These are phyloP conservation scores for Lathamus discolor DNA, from an alignment of 2,113 vertebrate genomes.

Conservation along the genomic window DNA sequence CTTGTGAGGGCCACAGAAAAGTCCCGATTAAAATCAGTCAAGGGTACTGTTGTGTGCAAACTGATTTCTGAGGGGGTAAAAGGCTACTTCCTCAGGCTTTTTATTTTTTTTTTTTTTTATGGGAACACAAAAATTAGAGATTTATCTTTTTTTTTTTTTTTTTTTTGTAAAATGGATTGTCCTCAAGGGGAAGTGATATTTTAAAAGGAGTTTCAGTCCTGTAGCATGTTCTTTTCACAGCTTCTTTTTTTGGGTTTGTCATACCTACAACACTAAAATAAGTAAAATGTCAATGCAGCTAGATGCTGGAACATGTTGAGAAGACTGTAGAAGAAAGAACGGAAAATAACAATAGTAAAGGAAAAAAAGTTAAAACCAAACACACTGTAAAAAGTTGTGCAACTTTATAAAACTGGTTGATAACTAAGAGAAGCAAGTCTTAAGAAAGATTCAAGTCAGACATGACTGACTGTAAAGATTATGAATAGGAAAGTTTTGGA, in stretches of 20 bases:
- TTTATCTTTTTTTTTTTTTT: neutral
- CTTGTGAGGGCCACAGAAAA: neutral
- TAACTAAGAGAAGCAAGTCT: neutral
- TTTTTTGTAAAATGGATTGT: neutral
- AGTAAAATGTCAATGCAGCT: neutral
- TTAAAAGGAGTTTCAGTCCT: neutral
- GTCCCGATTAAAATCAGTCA: conserved; percentile 19
- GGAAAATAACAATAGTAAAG: neutral
- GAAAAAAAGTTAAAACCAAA: neutral
- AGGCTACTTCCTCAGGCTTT: neutral
- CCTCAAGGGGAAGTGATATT: neutral
- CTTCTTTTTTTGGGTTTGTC: neutral
- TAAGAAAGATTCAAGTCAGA: neutral
- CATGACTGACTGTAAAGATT: neutral
- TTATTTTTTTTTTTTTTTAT: neutral
- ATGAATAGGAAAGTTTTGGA: neutral
- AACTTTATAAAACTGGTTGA: neutral
- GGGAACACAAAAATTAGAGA: neutral
- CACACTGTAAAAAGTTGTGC: neutral
- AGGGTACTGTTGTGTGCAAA: conserved; percentile 38
- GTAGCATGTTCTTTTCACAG: neutral
- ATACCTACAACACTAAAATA: neutral
- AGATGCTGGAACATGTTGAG: neutral
- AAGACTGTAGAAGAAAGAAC: neutral
- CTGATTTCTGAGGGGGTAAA: neutral